Conservation (phyloP, 2,888 invertebrate genomes). For the Dorcus parallelipipedus region DNA sequence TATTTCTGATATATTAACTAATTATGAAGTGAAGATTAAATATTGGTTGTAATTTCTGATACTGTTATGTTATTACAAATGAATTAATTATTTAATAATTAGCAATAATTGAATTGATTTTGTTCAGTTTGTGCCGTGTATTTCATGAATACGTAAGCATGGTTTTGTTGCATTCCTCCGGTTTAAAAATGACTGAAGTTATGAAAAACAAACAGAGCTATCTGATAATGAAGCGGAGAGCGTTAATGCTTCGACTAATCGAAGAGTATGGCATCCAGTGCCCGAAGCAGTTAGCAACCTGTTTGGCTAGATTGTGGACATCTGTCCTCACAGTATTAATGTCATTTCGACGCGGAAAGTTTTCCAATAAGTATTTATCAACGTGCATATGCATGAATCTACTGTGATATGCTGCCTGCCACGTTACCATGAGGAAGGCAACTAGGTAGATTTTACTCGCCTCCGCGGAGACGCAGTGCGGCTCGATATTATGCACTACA, state of each 20-base stretch:
- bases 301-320: slow-evolving; percentile 61
- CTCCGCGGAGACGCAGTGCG: neutral
- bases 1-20: too few relatives aligned
- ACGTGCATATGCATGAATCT: slow-evolving; percentile 40
- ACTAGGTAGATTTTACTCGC: neutral
- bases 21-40: too few relatives aligned
- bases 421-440: slow-evolving; percentile 1
- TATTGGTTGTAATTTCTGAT: too few relatives aligned
- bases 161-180: neutral
- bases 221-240: slow-evolving; percentile 19
- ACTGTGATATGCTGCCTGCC: slow-evolving; percentile 10
- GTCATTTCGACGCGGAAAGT: slow-evolving; percentile 48
- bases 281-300: slow-evolving; percentile 52
- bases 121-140: too few relatives aligned
- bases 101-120: too few relatives aligned
- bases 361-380: slow-evolving; percentile 42
- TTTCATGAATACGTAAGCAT: too few relatives aligned
- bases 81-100: too few relatives aligned
- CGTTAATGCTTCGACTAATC: slow-evolving; percentile 18
- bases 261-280: slow-evolving; percentile 36
- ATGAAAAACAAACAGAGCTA: slow-evolving; percentile 19
- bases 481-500: too few relatives aligned
- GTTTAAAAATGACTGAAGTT: slow-evolving; percentile 7
- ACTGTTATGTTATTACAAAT: too few relatives aligned
- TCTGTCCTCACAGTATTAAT: slow-evolving; percentile 60